These are phyloP conservation scores for Amazona ochrocephala DNA, from an alignment of 2,797 vertebrate genomes.

Conservation along the genomic window DNA sequence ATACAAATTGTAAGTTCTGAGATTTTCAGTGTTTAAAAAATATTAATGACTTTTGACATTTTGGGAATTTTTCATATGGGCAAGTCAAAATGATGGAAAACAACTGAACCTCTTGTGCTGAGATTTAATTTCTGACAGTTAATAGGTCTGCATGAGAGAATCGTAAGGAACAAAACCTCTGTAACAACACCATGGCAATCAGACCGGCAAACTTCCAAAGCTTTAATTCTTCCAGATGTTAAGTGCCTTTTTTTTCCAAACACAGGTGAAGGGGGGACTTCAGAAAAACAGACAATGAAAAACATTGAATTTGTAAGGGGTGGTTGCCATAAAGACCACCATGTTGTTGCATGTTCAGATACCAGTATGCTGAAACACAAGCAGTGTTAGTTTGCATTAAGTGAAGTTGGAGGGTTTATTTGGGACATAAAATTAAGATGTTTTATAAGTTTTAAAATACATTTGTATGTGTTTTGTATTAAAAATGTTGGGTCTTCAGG, in stretches of 20 bases:
- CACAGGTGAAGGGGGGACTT: conserved; percentile 37
- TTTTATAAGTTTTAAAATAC: neutral
- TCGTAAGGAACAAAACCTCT: conserved; percentile 20
- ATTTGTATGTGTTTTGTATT: conserved; percentile 10
- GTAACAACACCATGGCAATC: conserved; percentile 13
- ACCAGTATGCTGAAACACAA: neutral
- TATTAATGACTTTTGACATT: conserved; percentile 31
- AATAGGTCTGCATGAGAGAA: conserved; percentile 33
- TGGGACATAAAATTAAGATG: neutral
- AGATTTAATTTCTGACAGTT: conserved; percentile 43
- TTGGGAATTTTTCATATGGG: conserved; percentile 20
- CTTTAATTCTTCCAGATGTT: conserved; percentile 60
- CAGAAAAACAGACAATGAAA: neutral
- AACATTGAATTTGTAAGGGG: neutral
- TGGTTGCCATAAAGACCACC: neutral
- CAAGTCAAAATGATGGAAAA: conserved; percentile 52
- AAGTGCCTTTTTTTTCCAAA: conserved; percentile 8
- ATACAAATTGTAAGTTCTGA: neutral
- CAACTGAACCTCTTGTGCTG: conserved; percentile 22
- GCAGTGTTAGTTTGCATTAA: neutral
- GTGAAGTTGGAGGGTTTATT: neutral
- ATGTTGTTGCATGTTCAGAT: neutral
- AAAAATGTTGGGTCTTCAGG: conserved; percentile 7
- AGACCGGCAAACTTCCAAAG: conserved; percentile 42
- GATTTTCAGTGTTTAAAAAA: conserved; percentile 31